Percentiles rank a stretch among this genome's conserved stretches.
Conservation (phyloP, 2,888 invertebrate species). For the Iselma pallidipennis region DNA sequence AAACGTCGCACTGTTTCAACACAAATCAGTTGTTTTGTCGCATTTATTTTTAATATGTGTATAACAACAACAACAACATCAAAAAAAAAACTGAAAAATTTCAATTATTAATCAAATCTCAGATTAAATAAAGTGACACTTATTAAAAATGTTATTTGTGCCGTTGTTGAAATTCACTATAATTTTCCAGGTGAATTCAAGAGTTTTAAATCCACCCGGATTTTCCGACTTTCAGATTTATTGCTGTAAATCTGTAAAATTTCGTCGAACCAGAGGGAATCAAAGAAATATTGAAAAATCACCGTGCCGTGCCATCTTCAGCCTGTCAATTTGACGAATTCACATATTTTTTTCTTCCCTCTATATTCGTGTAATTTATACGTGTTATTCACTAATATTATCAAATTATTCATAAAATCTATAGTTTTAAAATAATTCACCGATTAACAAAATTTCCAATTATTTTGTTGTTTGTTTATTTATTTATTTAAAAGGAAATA, state of each 20-base stretch:
- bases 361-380: too few species aligned
- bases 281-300: constrained; percentile 7
- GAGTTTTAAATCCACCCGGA: not conserved
- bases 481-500: too few species aligned
- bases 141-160: not conserved
- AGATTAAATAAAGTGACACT: not conserved
- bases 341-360: too few species aligned
- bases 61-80: not conserved
- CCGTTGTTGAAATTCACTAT: not conserved
- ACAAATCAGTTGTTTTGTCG: not conserved
- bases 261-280: not conserved
- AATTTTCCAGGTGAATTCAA: not conserved
- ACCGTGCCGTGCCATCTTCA: constrained; percentile 2
- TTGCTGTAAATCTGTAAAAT: not conserved
- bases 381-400: too few species aligned
- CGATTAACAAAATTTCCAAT: too few species aligned
- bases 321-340: not conserved
- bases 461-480: too few species aligned
- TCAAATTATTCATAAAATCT: too few species aligned
- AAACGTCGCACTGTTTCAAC: not conserved
- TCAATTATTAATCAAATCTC: not conserved
- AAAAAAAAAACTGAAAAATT: too few species aligned
- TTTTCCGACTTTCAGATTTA: not conserved
- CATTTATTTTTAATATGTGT: not conserved
- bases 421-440: too few species aligned